Conservation (phyloP, 2,797 vertebrate species). For the Anguilla marmorata region DNA sequence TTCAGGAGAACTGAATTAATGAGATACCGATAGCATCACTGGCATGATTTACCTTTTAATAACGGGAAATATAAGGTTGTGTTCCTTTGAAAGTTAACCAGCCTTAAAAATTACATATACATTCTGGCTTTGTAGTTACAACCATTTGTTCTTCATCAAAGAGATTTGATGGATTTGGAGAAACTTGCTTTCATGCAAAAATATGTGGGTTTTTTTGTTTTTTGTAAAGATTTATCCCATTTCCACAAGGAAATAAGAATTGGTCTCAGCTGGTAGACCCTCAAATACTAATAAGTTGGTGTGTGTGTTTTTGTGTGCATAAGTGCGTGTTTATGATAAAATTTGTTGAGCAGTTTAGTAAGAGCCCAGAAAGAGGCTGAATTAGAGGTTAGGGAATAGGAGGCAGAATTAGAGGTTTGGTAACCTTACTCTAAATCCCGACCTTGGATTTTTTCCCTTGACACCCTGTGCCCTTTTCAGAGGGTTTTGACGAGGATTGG, state of each 20-base stretch:
- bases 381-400: neutral
- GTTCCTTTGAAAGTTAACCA: neutral
- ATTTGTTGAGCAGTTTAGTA: neutral
- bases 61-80: neutral
- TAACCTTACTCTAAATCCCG: neutral
- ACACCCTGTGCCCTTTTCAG: too few species aligned
- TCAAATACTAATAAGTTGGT: neutral
- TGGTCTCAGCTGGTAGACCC: constrained; percentile 14
- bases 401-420: neutral
- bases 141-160: constrained; percentile 11
- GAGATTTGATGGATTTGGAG: neutral
- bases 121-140: neutral
- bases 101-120: neutral
- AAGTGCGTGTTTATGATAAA: neutral
- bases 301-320: neutral
- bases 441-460: too few species aligned
- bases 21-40: neutral
- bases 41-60: neutral
- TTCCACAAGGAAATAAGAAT: constrained; percentile 2
- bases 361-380: neutral
- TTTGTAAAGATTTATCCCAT: neutral
- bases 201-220: neutral
- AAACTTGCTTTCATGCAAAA: neutral
- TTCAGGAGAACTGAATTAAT: neutral
- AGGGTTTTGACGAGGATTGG: too few species aligned